Percentiles rank a stretch among this genome's conserved stretches.
Conservation (phyloP, 2,113 vertebrate species). For the Salvelinus namaycush region DNA sequence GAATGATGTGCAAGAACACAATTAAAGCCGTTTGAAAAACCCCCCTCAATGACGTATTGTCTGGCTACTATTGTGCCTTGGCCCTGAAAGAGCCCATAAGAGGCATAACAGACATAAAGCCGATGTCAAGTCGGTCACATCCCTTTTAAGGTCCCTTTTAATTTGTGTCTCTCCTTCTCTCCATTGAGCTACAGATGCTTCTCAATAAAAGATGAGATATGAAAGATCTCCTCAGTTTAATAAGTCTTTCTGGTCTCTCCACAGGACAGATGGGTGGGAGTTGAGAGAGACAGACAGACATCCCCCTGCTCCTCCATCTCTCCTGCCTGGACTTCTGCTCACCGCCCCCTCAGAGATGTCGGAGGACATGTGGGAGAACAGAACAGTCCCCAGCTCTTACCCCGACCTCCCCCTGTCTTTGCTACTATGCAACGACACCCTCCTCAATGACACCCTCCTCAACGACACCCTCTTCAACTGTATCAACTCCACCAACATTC, state of each 20-base stretch:
- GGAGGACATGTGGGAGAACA: conserved; percentile 54
- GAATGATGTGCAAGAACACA: neutral
- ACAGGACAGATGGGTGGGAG: conserved; percentile 56
- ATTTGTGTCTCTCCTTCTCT: neutral
- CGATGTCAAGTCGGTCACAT: too few species aligned
- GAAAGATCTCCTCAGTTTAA: neutral
- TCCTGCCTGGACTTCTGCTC: conserved; percentile 12
- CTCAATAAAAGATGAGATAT: neutral
- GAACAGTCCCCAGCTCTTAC: conserved; percentile 45
- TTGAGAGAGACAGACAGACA: conserved; percentile 38
- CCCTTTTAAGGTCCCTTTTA: too few species aligned
- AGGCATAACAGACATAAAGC: too few species aligned
- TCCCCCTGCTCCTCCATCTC: neutral
- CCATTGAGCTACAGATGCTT: neutral
- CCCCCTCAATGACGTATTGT: too few species aligned
- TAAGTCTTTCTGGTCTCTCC: neutral
- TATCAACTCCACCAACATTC: conserved; percentile 36
- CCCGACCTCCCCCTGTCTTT: conserved; percentile 23
- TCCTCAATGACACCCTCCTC: conserved; percentile 10
- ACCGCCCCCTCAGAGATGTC: conserved; percentile 28
- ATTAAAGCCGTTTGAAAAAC: too few species aligned
- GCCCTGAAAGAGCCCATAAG: too few species aligned
- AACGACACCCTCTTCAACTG: conserved; percentile 44
- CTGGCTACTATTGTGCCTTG: too few species aligned
- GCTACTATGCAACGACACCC: conserved; percentile 55